Conservation (phyloP, 23 tunicate genomes). For the Styela clava region DNA sequence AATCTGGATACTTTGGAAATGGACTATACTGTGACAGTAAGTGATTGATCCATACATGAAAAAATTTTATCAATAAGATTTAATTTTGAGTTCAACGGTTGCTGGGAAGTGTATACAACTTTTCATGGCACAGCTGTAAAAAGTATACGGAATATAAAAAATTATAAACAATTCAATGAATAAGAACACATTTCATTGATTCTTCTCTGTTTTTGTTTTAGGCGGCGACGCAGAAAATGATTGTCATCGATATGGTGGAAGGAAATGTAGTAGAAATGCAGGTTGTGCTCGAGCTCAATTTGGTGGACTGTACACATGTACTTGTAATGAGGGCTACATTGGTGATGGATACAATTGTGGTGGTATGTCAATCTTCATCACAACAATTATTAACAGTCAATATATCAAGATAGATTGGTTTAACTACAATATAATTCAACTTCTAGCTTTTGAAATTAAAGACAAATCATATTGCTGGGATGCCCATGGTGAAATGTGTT, state of each 20-base stretch:
- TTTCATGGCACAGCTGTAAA: too few species aligned
- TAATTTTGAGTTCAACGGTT: too few species aligned
- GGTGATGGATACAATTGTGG: constrained; percentile 14
- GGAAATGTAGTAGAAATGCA: not conserved
- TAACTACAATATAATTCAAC: too few species aligned
- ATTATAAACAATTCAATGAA: too few species aligned
- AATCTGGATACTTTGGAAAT: constrained; percentile 11
- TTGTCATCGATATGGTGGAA: not conserved
- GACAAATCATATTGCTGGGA: not conserved
- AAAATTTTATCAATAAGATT: too few species aligned
- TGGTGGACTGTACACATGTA: constrained; percentile 3
- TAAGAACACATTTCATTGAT: too few species aligned
- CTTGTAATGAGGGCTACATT: constrained; percentile 8
- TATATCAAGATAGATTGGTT: too few species aligned
- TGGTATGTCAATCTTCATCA: not conserved
- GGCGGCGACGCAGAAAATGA: not conserved
- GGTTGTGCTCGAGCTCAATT: constrained; percentile 3
- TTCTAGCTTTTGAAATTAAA: not conserved
- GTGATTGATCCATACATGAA: too few species aligned
- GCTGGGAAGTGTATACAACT: too few species aligned
- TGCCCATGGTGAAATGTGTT: not conserved
- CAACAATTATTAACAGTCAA: too few species aligned
- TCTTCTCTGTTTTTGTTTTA: not conserved
- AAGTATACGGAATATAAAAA: too few species aligned
- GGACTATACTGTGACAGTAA: constrained; percentile 5